Percentiles rank a stretch among this genome's conserved stretches.
These are phyloP conservation scores for Caenorhabditis angaria DNA, from an alignment of 2,888 invertebrate genomes.

Conservation along the genomic window DNA sequence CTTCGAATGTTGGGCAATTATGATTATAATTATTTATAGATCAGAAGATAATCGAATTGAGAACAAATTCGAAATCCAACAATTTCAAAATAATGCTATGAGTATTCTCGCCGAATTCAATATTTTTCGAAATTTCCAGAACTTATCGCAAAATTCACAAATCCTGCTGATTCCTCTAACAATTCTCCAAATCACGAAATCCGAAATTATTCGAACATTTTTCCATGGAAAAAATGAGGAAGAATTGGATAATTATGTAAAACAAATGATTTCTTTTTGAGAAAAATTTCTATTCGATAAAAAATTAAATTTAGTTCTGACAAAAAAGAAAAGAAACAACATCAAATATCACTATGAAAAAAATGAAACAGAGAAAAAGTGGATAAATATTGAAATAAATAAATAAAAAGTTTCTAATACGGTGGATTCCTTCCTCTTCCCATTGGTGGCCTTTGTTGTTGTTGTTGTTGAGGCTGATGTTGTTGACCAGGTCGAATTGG, in stretches of 20 bases:
- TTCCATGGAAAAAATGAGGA: slow-evolving; percentile 7
- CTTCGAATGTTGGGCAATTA: slow-evolving; percentile 57
- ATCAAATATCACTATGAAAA: slow-evolving; percentile 1
- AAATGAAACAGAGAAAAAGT: not conserved
- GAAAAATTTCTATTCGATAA: not conserved
- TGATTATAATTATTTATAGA: slow-evolving; percentile 44
- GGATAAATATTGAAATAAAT: not conserved
- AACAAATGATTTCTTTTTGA: not conserved
- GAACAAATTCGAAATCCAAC: slow-evolving; percentile 16
- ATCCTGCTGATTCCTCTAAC: slow-evolving; percentile 18
- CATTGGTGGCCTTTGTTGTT: slow-evolving; percentile 1
- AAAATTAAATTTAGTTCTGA: not conserved
- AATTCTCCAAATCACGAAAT: slow-evolving; percentile 21
- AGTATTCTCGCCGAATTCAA: slow-evolving; percentile 31
- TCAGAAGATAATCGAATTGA: slow-evolving; percentile 37
- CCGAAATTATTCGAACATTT: slow-evolving; percentile 25
- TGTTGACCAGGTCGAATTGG: not conserved
- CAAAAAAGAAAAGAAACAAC: slow-evolving; percentile 2
- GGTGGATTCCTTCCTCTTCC: not conserved
- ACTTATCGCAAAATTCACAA: slow-evolving; percentile 14
- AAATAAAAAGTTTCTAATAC: slow-evolving; percentile 1
- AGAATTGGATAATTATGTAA: not conserved
- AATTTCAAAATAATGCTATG: slow-evolving; percentile 26
- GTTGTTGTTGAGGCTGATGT: slow-evolving; percentile 5
- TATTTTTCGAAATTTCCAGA: slow-evolving; percentile 12